Conservation (phyloP, 2,888 invertebrate species). For the Mesorhabditis sp. region DNA sequence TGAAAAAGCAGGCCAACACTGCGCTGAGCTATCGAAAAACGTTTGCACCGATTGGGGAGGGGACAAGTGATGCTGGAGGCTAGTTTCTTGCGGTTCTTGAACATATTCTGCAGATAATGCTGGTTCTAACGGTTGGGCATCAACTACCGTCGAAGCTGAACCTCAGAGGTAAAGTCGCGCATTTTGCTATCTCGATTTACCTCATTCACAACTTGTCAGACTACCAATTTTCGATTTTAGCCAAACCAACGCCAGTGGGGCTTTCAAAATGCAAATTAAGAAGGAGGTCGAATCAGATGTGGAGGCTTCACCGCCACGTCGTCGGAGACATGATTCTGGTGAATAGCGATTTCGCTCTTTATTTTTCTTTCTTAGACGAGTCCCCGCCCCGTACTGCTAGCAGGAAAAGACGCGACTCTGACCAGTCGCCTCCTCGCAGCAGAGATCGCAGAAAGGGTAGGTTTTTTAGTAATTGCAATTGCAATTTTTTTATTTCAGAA, state of each 20-base stretch:
- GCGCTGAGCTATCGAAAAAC: neutral
- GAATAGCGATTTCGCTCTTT: neutral
- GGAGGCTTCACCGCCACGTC: neutral
- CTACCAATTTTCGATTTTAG: no score
- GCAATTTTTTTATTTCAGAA: neutral
- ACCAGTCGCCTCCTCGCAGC: neutral
- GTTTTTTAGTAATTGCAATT: no score
- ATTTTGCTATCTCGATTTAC: no score
- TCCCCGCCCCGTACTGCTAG: neutral
- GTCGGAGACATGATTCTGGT: constrained; percentile 2
- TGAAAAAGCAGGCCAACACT: neutral
- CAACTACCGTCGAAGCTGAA: no score
- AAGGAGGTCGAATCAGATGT: neutral
- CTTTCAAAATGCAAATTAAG: no score
- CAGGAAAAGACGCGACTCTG: neutral
- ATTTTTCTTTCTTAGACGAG: neutral
- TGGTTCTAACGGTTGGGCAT: no score
- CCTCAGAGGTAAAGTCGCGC: no score
- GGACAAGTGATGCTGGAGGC: no score
- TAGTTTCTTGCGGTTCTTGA: no score
- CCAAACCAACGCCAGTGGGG: no score
- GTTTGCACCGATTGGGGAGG: neutral
- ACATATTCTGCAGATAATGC: no score
- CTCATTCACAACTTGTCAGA: no score
- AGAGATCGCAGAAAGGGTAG: neutral